Conservation (phyloP, 2,797 vertebrate species). For the Crenichthys baileyi region DNA sequence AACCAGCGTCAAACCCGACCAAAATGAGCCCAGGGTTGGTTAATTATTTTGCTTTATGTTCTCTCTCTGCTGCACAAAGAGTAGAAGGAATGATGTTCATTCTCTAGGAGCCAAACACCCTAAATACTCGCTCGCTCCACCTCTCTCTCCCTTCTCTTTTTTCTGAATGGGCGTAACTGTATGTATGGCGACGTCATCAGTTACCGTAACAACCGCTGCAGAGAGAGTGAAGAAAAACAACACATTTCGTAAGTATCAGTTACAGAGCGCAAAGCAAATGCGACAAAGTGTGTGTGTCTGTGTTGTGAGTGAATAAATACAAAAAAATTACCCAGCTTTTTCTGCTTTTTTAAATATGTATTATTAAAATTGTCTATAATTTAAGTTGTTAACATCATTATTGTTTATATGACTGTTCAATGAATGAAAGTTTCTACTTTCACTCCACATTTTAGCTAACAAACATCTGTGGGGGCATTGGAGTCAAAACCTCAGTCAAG, state of each 20-base stretch:
- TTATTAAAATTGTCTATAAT: too few species aligned
- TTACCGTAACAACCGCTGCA: conserved; percentile 43
- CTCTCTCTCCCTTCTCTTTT: not conserved
- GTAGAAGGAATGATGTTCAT: too few species aligned
- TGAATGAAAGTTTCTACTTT: too few species aligned
- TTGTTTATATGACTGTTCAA: too few species aligned
- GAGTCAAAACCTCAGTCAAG: too few species aligned
- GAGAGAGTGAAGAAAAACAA: not conserved
- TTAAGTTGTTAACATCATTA: too few species aligned
- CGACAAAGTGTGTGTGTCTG: too few species aligned
- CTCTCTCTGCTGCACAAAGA: not conserved
- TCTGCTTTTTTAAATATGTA: too few species aligned
- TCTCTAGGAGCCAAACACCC: not conserved
- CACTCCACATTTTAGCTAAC: too few species aligned
- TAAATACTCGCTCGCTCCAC: conserved; percentile 2
- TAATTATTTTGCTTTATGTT: not conserved
- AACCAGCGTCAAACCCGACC: not conserved
- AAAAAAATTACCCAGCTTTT: too few species aligned
- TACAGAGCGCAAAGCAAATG: conserved; percentile 2
- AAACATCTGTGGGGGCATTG: too few species aligned
- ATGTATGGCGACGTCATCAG: conserved; percentile 17
- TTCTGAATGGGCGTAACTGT: conserved; percentile 44
- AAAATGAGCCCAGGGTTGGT: not conserved
- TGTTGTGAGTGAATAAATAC: too few species aligned
- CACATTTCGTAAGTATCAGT: conserved; percentile 18